Evolutionary conservation across 2,797 vertebrate genomes (phyloP), one percentile per base, ranked within the genome.

Genomic region (Poecilia velifera): DNA sequence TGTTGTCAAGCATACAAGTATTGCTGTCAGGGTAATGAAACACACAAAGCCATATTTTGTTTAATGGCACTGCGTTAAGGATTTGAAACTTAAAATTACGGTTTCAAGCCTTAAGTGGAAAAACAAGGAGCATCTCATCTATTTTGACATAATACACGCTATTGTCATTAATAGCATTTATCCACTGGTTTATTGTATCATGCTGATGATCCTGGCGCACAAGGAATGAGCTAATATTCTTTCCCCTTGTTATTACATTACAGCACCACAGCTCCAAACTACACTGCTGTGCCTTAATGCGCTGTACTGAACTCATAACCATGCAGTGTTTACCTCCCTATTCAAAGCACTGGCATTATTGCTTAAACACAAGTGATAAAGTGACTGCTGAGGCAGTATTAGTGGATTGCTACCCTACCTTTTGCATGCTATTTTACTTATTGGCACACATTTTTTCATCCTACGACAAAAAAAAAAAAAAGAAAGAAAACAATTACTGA

Each of bases 1-100:
- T 77, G 39, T 76, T 83, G 75, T 47, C 55, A 74, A 84, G 46
- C 22, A 72, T 43, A 76, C 77, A 49, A 73, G 49, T 34, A 64
- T 14, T 68, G 53, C 74, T 75, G 82, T 84, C 25, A 81, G 34
- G 78, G 76, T 66, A 81, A 75, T 77, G 7, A 78, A 71, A n/a
- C n/a, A 72, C 43, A 79, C 39, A 8, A 73, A 81, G 18, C 6
- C 31, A 66, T 45, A 4, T 57, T 66, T 76, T 72, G 66, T 82
- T 82, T 49, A 72, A 80, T 82, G 72, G 72, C 4, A 43, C 31
- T 74, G 12, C 18, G 16, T 73, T 62, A 78, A 78, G 47, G 46
- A 79, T 18, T 45, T 39, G 76, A 82, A 28, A n/a, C 41, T 25
- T 74, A 43, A 73, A 79, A 81, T 87, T 66, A 70, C 22, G 47